phyloP scores from a whole-genome alignment of 2,888 invertebrate genomes.

The Trichogramma dendrolimi region DNA sequence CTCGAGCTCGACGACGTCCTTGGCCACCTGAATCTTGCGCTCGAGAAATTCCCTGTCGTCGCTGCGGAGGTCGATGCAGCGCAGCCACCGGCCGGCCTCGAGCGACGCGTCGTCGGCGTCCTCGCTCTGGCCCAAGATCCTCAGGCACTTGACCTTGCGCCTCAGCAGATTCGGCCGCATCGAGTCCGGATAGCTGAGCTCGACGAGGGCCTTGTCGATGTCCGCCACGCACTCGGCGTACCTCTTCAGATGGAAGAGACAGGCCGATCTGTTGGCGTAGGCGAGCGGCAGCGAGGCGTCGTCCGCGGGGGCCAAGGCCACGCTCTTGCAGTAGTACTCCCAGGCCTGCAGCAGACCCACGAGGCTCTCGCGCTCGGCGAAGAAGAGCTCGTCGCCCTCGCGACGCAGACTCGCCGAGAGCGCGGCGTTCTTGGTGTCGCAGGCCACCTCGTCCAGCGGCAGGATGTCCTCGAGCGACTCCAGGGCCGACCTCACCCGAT shows the following conservation, averaged over 20 bases:
- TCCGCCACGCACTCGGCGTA: slow-evolving; percentile 67
- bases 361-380: not conserved
- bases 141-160: slow-evolving; percentile 57
- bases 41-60: too few species aligned
- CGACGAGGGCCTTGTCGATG: slow-evolving; percentile 61
- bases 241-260: slow-evolving; percentile 62
- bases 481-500: not conserved
- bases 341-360: too few species aligned
- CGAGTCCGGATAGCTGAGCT: slow-evolving; percentile 59
- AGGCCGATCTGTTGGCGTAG: slow-evolving; percentile 74
- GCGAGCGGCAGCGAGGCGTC: slow-evolving; percentile 56
- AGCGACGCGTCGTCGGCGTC: too few species aligned
- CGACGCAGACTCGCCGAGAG: not conserved
- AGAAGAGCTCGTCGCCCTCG: not conserved
- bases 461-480: not conserved
- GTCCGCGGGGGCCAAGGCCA: too few species aligned
- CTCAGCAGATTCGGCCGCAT: slow-evolving; percentile 61
- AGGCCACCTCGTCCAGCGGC: not conserved
- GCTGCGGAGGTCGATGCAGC: too few species aligned
- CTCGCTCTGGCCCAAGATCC: slow-evolving; percentile 30
- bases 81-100: too few species aligned
- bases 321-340: too few species aligned
- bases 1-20: too few species aligned
- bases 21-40: too few species aligned
- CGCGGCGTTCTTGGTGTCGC: not conserved